These are phyloP conservation scores for Epistrophe grossulariae DNA, from an alignment of 2,888 invertebrate genomes.

Conservation along the genomic window DNA sequence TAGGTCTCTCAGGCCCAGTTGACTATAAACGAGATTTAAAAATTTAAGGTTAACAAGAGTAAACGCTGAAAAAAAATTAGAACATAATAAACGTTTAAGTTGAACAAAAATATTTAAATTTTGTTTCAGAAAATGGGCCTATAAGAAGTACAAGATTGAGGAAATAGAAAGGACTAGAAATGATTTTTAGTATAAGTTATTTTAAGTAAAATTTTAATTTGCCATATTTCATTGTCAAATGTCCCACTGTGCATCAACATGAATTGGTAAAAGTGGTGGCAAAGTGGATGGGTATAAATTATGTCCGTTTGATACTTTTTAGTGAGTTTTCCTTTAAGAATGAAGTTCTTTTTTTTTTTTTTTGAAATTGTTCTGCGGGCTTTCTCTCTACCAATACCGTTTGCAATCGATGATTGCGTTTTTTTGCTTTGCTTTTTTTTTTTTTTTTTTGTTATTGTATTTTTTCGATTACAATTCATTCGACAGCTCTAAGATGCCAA, in stretches of 20 bases:
- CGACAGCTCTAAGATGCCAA: conserved; percentile 69
- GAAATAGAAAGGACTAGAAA: too few relatives aligned
- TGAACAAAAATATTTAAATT: too few relatives aligned
- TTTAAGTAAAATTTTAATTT: too few relatives aligned
- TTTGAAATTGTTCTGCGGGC: conserved; percentile 66
- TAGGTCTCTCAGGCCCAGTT: too few relatives aligned
- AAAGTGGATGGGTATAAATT: conserved; percentile 69
- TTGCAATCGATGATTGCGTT: conserved; percentile 71
- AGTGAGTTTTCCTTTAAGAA: conserved; percentile 59
- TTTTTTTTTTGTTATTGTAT: conserved; percentile 17
- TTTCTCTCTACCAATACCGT: conserved; percentile 25
- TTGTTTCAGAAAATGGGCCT: too few relatives aligned
- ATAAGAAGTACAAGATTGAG: too few relatives aligned
- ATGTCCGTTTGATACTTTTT: conserved; percentile 76
- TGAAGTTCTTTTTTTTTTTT: conserved; percentile 30
- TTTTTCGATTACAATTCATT: conserved; percentile 72
- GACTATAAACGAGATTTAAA: too few relatives aligned
- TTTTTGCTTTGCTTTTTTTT: conserved; percentile 14
- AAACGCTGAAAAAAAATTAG: too few relatives aligned
- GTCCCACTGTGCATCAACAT: neutral
- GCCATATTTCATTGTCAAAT: neutral
- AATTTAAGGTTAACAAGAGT: too few relatives aligned
- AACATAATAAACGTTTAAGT: too few relatives aligned
- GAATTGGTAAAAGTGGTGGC: neutral
- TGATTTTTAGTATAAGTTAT: too few relatives aligned